phyloP scores from a whole-genome alignment of 2,113 vertebrate species.

The Crotalus viridis region DNA sequence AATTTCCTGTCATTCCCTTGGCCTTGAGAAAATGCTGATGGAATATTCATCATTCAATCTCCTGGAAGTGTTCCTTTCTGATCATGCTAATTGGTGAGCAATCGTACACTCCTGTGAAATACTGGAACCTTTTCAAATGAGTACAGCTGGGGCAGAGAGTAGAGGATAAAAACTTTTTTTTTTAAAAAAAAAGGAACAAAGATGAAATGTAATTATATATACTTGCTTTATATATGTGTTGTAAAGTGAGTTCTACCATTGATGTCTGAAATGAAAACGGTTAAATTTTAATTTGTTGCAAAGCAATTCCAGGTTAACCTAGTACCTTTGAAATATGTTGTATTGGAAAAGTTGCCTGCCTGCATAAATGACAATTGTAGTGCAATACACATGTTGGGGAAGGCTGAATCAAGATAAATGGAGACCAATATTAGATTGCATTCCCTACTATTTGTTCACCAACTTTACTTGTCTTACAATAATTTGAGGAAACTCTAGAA shows the following conservation, averaged over 20 bases:
- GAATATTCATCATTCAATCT: constrained; percentile 12
- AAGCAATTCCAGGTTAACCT: background rate
- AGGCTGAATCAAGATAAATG: background rate
- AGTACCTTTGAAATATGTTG: background rate
- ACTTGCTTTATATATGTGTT: background rate
- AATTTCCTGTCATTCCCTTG: constrained; percentile 15
- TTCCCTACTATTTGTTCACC: background rate
- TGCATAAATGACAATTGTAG: background rate
- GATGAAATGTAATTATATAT: background rate
- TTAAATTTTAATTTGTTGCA: background rate
- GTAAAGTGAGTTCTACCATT: background rate
- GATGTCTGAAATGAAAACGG: background rate
- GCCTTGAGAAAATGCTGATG: constrained; percentile 19
- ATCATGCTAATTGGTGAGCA: constrained; percentile 6
- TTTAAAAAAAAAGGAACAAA: background rate
- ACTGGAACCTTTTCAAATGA: background rate
- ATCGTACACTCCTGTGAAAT: background rate
- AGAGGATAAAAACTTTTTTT: background rate
- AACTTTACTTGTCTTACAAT: background rate
- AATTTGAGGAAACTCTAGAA: background rate
- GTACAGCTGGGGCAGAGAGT: background rate
- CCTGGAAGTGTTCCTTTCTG: background rate
- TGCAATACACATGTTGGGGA: background rate
- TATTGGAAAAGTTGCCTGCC: background rate
- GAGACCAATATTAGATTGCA: background rate